Base-by-base conservation (phyloP, 1,140 invertebrate species). In the Ceratitis capitata region DNA sequence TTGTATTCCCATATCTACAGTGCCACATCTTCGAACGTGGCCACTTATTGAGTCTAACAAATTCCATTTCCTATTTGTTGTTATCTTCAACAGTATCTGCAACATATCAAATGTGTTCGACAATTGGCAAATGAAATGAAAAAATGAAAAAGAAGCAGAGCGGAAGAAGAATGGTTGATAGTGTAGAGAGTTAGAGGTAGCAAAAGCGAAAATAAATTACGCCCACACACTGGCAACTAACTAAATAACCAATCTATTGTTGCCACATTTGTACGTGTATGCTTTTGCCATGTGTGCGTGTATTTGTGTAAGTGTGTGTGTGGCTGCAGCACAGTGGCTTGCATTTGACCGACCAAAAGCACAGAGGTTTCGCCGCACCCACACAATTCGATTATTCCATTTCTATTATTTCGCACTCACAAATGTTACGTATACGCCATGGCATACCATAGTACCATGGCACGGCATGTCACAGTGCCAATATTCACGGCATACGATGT, bases 31-130 rank as follows among this genome's bases (percentile, higher is more conserved):
- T 74, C 35, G 42, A 42, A 78, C 39, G 69, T 78, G 39, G 69
- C 69, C 69, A 78, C 69, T 78, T 78, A 78, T 78, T 78, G 69
- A 78, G 69, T 78, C 69, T 78, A 78, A 78, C 69, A 78, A 78
- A 78, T 78, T 78, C 69, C 69, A 78, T 78, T 78, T 78, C 69
- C 42, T n/a, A 78, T 78, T 78, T 45, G 69, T 78, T 78, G 69
- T n/a, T 78, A 45, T 78, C 69, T 35, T 12, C 69, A 78, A 2
- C 69, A 78, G n/a, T 45, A 78, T 78, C 35, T 78, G n/a, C 69
- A 35, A 42, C 69, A 78, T 45, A 78, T 42, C 69, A 78, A 78
- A 78, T 78, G 69, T 42, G 42, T 45, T 78, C 69, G 39, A 78
- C 69, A 78, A 78, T 78, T 78, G n/a, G 61, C 29, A 61, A 61